Evolutionary conservation across 2,797 vertebrate species (phyloP), one percentile per base, ranked within the genome.

Genomic region (Silurus lanzhouensis): DNA sequence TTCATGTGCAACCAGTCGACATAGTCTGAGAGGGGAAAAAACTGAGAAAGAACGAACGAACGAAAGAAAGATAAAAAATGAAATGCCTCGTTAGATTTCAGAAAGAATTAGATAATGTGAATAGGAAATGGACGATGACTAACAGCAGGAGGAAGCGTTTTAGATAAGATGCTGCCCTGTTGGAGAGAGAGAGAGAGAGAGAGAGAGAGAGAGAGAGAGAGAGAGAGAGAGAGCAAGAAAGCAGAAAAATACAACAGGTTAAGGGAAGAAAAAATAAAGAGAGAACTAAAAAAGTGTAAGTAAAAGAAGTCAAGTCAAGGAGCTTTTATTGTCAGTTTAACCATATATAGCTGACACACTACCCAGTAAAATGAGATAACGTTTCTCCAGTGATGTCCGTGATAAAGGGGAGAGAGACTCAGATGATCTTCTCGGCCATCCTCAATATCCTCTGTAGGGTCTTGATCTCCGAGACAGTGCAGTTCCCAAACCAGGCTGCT

Each of bases 21-120:
- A 70, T 22, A 82, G 60, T 38, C 44, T 22, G 17, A 52, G 25
- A 61, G 25, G 7, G 15, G 76, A 14, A 68, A 60, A 55, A 38
- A 38, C 38, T 38, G 38, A 38, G 48, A 14, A 0, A 79, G 44
- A 63, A 52, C 20, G 75, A 52, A 14, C 12, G 14, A 72, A 15
- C 31, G 6, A 1, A n/a, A 38, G 22, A 81, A 77, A 57, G 66
- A 71, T 64, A 48, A 84, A 84, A 19, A 74, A 84, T 58, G 68
- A 80, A 66, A 89, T 72, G 84, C 57, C 25, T 64, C 75, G 25
- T 84, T 78, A 74, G 68, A 78, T 78, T 7, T 72, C 6, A 82
- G n/a, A 64, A 72, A 3, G 82, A 79, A 85, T 85, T 71, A 87
- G 71, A 76, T 83, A 64, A 85, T 13, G 60, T 61, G 13, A 81